Percentiles rank a stretch among this genome's conserved stretches.
phyloP scores from a whole-genome alignment of 2,888 invertebrate genomes.

The Megamerina dolium region DNA sequence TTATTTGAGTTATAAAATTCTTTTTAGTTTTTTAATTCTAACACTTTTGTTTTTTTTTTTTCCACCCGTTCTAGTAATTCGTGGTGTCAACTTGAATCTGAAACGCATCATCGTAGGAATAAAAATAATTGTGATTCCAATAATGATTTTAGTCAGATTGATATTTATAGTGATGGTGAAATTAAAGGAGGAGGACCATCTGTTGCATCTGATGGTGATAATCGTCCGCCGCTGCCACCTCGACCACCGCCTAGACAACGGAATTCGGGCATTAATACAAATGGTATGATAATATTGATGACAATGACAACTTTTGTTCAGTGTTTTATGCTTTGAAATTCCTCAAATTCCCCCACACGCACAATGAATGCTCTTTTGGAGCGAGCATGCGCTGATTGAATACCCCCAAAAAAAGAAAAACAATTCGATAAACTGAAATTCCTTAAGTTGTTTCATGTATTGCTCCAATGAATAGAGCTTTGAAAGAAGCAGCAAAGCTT shows the following conservation, averaged over 20 bases:
- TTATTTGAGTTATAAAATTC: too few species aligned
- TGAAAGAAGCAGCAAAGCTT: too few species aligned
- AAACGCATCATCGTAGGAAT: too few species aligned
- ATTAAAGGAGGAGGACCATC: slow-evolving; percentile 28
- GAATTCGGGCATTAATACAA: slow-evolving; percentile 27
- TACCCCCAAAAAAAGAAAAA: too few species aligned
- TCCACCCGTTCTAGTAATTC: slow-evolving; percentile 2
- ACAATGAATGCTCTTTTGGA: not conserved
- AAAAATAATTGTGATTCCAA: slow-evolving; percentile 23
- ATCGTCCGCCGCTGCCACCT: slow-evolving; percentile 47
- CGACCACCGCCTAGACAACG: slow-evolving; percentile 43
- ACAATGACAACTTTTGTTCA: not conserved
- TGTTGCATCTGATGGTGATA: slow-evolving; percentile 33
- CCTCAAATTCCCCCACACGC: not conserved
- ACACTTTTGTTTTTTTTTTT: not conserved
- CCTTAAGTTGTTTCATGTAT: too few species aligned
- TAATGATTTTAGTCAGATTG: slow-evolving; percentile 30
- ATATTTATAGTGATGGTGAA: slow-evolving; percentile 38
- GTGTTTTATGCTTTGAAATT: slow-evolving; percentile 5
- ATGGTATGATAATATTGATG: slow-evolving; percentile 25
- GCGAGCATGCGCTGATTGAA: too few species aligned
- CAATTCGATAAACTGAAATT: too few species aligned
- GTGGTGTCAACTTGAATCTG: slow-evolving; percentile 9
- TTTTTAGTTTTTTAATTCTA: not conserved
- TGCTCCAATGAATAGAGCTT: too few species aligned